A percentile compares a stretch with the other conserved stretches of the same genome.
Conservation (phyloP, 1,140 invertebrate genomes). For the Drosophila cardini region DNA sequence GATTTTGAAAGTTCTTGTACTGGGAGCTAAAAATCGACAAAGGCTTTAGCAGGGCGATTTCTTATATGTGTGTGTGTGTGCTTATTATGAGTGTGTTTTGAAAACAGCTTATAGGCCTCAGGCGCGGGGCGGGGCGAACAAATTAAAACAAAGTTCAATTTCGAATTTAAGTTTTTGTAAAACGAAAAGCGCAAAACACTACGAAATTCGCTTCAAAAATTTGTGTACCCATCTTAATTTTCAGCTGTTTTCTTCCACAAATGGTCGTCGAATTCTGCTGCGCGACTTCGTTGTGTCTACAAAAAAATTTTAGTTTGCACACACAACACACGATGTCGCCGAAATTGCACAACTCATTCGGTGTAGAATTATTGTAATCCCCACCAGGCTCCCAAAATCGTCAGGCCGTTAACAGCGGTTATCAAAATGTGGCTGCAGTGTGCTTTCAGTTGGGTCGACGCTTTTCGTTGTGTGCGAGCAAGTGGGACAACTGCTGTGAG, state of each 20-base stretch:
- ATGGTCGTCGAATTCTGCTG: conserved; percentile 38
- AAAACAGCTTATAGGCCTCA: conserved; percentile 35
- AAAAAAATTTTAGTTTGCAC: conserved; percentile 45
- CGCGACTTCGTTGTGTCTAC: conserved; percentile 64
- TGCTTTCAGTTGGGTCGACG: conserved; percentile 54
- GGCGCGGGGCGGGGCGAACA: conserved; percentile 5
- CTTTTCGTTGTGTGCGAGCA: conserved; percentile 21
- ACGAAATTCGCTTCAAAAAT: background rate
- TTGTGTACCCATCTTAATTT: conserved; percentile 2
- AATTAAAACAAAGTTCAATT: conserved; percentile 19
- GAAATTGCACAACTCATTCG: conserved; percentile 81
- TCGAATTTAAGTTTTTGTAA: conserved; percentile 28
- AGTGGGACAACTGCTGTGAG: conserved; percentile 49
- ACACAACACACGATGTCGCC: conserved; percentile 43
- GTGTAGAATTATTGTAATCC: conserved; percentile 83
- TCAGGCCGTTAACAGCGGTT: background rate
- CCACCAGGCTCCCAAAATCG: conserved; percentile 62
- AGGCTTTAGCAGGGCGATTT: conserved; percentile 82
- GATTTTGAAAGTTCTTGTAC: conserved; percentile 83
- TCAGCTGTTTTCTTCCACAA: background rate
- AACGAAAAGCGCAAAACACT: background rate
- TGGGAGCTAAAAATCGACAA: conserved; percentile 83
- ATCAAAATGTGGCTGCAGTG: conserved; percentile 33
- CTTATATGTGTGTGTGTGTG: conserved; percentile 8
- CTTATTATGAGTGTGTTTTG: conserved; percentile 40